These are phyloP conservation scores for Dolomedes plantarius DNA, from an alignment of 2,888 invertebrate genomes.

Conservation along the genomic window DNA sequence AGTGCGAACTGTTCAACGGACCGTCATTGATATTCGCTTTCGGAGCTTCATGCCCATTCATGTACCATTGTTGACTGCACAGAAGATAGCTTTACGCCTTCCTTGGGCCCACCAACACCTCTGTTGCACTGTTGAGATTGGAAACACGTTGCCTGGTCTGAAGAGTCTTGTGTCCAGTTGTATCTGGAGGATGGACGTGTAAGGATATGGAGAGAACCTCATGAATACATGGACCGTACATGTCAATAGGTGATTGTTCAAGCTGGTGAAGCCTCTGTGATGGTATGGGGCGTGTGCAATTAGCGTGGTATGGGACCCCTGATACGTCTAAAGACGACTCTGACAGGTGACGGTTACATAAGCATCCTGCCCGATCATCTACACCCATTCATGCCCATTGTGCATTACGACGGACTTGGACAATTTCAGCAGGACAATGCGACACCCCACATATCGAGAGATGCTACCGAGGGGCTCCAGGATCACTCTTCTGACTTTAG, in stretches of 20 bases:
- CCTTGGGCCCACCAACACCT: background rate
- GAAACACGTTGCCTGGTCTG: background rate
- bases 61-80: background rate
- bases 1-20: background rate
- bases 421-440: conserved; percentile 10
- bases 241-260: background rate
- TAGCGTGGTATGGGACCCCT: background rate
- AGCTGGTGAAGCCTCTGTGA: background rate
- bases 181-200: background rate
- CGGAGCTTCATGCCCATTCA: background rate
- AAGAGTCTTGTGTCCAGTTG: background rate
- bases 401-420: background rate
- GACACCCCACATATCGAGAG: background rate
- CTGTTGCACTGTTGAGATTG: background rate
- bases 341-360: conserved; percentile 12
- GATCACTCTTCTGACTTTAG: background rate
- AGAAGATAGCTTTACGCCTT: background rate
- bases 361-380: conserved; percentile 19
- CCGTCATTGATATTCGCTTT: background rate
- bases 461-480: no score
- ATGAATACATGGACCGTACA: background rate
- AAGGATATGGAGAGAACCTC: background rate
- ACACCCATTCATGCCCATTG: conserved; percentile 18
- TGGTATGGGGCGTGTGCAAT: conserved; percentile 1
- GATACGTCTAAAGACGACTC: background rate